Evolutionary conservation across 2,113 vertebrate species (phyloP), one percentile per base, ranked within the genome.

Genomic region (Limnothrissa miodon): DNA sequence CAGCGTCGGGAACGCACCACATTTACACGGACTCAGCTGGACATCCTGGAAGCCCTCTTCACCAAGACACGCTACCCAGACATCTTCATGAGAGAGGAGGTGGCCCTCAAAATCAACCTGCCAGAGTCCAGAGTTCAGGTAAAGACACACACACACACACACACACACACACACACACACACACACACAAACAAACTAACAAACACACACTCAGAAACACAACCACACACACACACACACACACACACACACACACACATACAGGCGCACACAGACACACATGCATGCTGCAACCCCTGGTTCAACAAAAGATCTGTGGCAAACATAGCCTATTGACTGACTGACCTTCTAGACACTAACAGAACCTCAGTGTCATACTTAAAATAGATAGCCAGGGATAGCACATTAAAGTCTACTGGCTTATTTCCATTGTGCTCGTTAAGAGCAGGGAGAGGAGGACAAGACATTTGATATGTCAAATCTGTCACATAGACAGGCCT

Each of bases 41-140:
- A 99, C 1, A 94, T 99, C 83, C 90, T 99, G 91, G 98, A 99
- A 92, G 96, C 95, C 15, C 95, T 99, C 45, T 99, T 99, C 86
- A 6, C 42, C 42, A 42, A 42, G 6, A 42, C 42, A 6, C 42
- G 42, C 6, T 42, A 42, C 42, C 42, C 98, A 1, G 98, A 99
- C 86, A 99, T 99, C 94, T 99, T 99, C 93, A 99, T 99, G 97
- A 91, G 98, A 17, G 98, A 99, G 90, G 98, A 99, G 88, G 97
- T 99, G 91, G 98, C 98, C 1, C 91, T 99, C 87, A 99, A 99
- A 93, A 99, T 99, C 94, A 99, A 99, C 91, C 93, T 99, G 85
- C 98, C 97, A 0, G 97, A 99, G 86, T 99, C 97, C 88, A 92
- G 97, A 86, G 98, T 98, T 44, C 98, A 98, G 94, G 97, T 98